A percentile compares a stretch with the other conserved stretches of the same genome.
These are phyloP conservation scores for Trichopria drosophilae DNA, from an alignment of 2,888 invertebrate genomes.

Conservation along the genomic window DNA sequence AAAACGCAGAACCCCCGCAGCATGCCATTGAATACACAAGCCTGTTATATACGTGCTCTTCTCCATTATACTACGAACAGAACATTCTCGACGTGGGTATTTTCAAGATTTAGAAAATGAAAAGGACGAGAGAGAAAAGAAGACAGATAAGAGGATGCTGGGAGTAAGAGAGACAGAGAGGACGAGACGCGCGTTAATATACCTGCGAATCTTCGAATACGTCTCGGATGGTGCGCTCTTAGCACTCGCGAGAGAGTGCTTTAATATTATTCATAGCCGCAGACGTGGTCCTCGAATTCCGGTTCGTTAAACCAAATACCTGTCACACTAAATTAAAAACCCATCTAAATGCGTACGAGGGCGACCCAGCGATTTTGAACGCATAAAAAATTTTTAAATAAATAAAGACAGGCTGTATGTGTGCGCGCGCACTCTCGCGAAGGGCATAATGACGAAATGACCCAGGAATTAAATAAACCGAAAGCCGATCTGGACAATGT, in stretches of 20 bases:
- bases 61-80: too few species aligned
- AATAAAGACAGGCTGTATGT: constrained; percentile 43
- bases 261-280: constrained; percentile 44
- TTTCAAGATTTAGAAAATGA: constrained; percentile 1
- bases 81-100: too few species aligned
- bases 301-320: constrained; percentile 48
- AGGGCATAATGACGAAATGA: constrained; percentile 48
- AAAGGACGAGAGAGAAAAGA: background rate
- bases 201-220: too few species aligned
- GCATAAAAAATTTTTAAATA: constrained; percentile 43
- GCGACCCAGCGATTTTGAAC: constrained; percentile 8
- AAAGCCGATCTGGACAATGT: constrained; percentile 33
- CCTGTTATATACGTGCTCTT: too few species aligned
- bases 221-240: too few species aligned
- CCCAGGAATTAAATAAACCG: constrained; percentile 40
- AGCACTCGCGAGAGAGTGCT: constrained; percentile 18
- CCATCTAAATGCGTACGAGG: constrained; percentile 43
- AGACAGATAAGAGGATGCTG: constrained; percentile 8
- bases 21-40: too few species aligned
- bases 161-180: constrained; percentile 1
- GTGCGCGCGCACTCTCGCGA: background rate
- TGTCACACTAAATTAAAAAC: constrained; percentile 51
- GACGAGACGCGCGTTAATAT: background rate
- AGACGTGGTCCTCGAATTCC: constrained; percentile 31
- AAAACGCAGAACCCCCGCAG: too few species aligned